phyloP scores from a whole-genome alignment of 1,140 invertebrate genomes.

The Eriosoma lanigerum region DNA sequence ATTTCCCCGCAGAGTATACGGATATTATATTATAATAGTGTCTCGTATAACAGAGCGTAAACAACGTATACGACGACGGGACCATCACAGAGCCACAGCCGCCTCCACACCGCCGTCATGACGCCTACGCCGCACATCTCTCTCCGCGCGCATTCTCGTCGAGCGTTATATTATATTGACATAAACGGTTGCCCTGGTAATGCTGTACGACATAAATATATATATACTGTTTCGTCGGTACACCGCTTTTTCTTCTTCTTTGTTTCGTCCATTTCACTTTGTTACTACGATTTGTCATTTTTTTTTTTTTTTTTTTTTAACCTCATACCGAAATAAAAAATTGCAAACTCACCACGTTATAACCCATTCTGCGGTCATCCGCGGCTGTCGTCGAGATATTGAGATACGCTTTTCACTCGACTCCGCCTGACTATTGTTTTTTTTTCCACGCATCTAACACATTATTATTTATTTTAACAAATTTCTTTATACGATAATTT shows the following conservation, averaged over 20 bases:
- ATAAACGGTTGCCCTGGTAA: slow-evolving; percentile 32
- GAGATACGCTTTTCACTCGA: no score
- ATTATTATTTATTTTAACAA: no score
- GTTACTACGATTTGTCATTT: background rate
- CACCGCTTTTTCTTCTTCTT: background rate
- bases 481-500: no score
- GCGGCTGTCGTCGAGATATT: no score
- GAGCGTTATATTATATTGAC: background rate
- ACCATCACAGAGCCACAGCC: background rate
- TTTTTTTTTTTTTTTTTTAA: background rate
- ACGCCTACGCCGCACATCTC: background rate
- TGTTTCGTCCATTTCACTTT: background rate
- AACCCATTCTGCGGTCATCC: no score
- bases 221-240: background rate
- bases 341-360: background rate
- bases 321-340: background rate
- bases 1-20: slow-evolving; percentile 12
- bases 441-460: no score
- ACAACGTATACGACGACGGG: background rate
- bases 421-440: no score
- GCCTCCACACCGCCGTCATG: background rate
- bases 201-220: background rate
- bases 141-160: no score
- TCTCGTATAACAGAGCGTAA: slow-evolving; percentile 2
- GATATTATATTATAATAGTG: background rate